Conservation (phyloP, 2,888 invertebrate species). For the Clusia tigrina region DNA sequence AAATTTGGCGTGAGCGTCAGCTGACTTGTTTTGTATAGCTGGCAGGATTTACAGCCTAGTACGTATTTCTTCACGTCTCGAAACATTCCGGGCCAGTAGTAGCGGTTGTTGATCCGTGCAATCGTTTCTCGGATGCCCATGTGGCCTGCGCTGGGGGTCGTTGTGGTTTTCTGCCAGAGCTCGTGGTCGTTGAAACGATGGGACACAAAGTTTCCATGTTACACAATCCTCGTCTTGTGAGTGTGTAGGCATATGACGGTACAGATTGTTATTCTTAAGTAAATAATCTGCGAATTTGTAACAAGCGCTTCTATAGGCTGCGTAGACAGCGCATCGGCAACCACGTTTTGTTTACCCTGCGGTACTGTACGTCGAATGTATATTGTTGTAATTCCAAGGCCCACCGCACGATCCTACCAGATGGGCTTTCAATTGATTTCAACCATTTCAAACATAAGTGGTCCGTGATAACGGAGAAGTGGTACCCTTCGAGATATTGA, state of each 20-base stretch:
- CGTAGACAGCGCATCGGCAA: neutral
- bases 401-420: neutral
- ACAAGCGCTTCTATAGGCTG: too few relatives aligned
- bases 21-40: too few relatives aligned
- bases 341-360: neutral
- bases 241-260: too few relatives aligned
- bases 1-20: too few relatives aligned
- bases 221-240: neutral
- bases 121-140: constrained; percentile 21
- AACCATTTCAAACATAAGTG: neutral
- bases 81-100: constrained; percentile 22
- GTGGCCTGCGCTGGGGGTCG: constrained; percentile 13
- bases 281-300: too few relatives aligned
- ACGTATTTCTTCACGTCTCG: constrained; percentile 11
- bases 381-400: neutral
- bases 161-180: constrained; percentile 11
- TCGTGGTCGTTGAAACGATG: neutral
- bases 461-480: neutral
- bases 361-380: neutral
- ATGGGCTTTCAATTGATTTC: neutral
- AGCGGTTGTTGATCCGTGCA: constrained; percentile 5
- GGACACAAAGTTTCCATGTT: constrained; percentile 12
- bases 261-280: too few relatives aligned
- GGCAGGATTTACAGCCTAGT: constrained; percentile 11
- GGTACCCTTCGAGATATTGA: neutral